These are phyloP conservation scores for Miltochrista miniata DNA, from an alignment of 2,888 invertebrate species.

Conservation along the genomic window DNA sequence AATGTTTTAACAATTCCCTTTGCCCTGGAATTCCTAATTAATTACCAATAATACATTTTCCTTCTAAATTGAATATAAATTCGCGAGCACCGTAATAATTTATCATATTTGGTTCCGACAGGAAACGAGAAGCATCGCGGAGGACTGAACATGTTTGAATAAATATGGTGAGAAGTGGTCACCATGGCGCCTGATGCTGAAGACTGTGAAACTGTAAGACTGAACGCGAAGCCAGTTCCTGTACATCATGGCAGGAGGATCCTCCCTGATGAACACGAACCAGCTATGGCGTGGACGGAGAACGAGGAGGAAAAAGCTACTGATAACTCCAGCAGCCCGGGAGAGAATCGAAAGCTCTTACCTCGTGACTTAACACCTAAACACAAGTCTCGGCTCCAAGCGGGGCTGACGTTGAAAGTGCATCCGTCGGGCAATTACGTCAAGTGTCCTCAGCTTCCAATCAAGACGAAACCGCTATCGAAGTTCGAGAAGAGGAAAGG, in stretches of 20 bases:
- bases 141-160: constrained; percentile 15
- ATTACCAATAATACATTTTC: constrained; percentile 29
- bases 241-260: constrained; percentile 52
- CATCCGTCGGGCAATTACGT: constrained; percentile 39
- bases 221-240: constrained; percentile 44
- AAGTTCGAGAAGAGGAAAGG: constrained; percentile 64
- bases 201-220: constrained; percentile 55
- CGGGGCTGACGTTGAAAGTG: constrained; percentile 62
- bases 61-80: constrained; percentile 31
- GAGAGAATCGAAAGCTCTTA: constrained; percentile 61
- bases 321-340: constrained; percentile 48
- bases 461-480: constrained; percentile 45
- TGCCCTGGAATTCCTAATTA: constrained; percentile 33
- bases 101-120: constrained; percentile 22
- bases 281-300: constrained; percentile 65
- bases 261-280: constrained; percentile 47
- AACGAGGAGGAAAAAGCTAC: constrained; percentile 47
- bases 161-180: constrained; percentile 14
- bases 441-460: constrained; percentile 41
- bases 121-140: constrained; percentile 13
- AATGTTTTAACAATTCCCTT: not conserved
- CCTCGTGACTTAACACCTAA: constrained; percentile 34
- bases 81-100: constrained; percentile 12
- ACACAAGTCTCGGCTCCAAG: constrained; percentile 53
- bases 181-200: constrained; percentile 62